Evolutionary conservation across 2,113 vertebrate genomes (phyloP).

Genomic region (Toxostoma redivivum): DNA sequence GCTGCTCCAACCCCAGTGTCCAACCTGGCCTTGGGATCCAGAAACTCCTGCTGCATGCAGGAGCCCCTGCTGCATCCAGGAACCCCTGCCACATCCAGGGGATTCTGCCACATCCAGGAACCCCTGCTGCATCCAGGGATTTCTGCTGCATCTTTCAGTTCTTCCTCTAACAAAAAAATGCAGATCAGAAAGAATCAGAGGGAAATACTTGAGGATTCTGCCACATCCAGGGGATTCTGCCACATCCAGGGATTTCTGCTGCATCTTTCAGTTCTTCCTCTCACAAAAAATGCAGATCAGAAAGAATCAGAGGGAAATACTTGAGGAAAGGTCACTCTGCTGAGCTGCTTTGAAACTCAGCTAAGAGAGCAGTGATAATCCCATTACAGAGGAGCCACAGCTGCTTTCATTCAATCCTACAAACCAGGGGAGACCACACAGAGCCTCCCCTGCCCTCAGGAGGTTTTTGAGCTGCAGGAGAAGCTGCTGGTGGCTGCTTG

Average conservation of each 20-base stretch:
- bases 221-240: neutral
- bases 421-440: neutral
- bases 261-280: neutral
- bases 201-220: neutral
- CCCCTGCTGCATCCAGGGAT: neutral
- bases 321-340: slow-evolving; percentile 10
- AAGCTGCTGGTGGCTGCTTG: neutral
- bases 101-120: neutral
- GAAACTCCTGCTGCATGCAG: neutral
- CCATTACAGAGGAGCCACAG: neutral
- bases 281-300: neutral
- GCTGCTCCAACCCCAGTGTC: accelerated
- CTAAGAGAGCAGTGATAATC: neutral
- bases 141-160: neutral
- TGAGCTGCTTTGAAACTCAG: neutral
- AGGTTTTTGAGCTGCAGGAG: neutral
- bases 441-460: neutral
- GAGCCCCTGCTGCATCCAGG: too few species aligned
- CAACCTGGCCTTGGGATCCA: neutral
- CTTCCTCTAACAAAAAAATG: neutral
- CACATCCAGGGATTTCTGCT: neutral
- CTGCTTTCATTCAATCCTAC: neutral
- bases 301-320: neutral
- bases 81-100: neutral
- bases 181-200: neutral